Percentiles rank a stretch among this genome's conserved stretches.
Conservation (phyloP, 2,113 vertebrate genomes). For the Chunga burmeisteri region DNA sequence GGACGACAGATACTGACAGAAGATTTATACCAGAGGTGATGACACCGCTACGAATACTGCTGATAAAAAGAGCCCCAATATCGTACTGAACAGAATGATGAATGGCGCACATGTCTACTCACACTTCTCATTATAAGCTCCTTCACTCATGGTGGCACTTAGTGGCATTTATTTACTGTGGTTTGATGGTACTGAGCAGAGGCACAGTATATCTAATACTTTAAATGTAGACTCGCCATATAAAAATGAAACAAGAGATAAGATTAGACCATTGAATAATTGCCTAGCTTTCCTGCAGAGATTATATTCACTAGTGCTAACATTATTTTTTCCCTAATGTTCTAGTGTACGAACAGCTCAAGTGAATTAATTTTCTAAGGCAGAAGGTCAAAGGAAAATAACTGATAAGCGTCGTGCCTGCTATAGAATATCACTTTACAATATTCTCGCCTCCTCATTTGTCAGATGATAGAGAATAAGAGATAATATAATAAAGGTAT, state of each 20-base stretch:
- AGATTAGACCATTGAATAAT: conserved; percentile 80
- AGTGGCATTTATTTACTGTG: conserved; percentile 78
- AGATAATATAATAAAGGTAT: conserved; percentile 70
- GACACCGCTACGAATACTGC: conserved; percentile 91
- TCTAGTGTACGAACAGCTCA: conserved; percentile 66
- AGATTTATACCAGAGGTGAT: conserved; percentile 93
- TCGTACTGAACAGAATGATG: conserved; percentile 86
- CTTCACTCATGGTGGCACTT: conserved; percentile 84
- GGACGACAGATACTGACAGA: conserved; percentile 82
- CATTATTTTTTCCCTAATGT: conserved; percentile 75
- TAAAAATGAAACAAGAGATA: conserved; percentile 84
- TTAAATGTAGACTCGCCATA: conserved; percentile 76
- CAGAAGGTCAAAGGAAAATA: conserved; percentile 80
- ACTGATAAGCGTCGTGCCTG: conserved; percentile 77
- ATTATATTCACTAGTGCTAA: conserved; percentile 80
- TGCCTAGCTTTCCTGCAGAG: conserved; percentile 75
- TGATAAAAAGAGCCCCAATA: conserved; percentile 92
- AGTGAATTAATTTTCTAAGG: conserved; percentile 82
- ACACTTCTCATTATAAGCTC: conserved; percentile 89
- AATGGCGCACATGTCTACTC: conserved; percentile 85
- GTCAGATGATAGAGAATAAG: conserved; percentile 61
- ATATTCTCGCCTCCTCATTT: conserved; percentile 53
- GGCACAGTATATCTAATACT: conserved; percentile 73
- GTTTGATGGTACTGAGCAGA: conserved; percentile 70
- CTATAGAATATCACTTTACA: conserved; percentile 72